phyloP scores from a whole-genome alignment of 2,113 vertebrate species.

The Dermatemys mawii region DNA sequence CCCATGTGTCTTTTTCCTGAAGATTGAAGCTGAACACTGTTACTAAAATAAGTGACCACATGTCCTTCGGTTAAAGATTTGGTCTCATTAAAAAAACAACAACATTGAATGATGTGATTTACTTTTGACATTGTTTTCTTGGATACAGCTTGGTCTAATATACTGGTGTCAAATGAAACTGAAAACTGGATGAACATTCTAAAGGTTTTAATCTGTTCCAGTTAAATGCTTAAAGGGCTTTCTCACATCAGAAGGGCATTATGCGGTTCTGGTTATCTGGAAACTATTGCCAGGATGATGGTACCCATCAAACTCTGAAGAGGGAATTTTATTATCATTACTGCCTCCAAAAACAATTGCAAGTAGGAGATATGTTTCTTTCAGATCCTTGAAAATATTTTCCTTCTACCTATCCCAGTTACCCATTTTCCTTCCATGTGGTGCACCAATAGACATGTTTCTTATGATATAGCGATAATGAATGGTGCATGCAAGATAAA shows the following conservation, averaged over 20 bases:
- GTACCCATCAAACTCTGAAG: background rate
- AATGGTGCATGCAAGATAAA: fast-evolving
- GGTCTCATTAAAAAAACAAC: background rate
- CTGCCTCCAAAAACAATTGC: background rate
- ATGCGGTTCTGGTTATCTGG: background rate
- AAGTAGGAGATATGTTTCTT: background rate
- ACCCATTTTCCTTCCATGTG: background rate
- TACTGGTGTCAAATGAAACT: background rate
- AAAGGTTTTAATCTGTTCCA: background rate
- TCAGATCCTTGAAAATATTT: background rate
- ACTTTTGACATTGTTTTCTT: background rate
- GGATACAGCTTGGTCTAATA: background rate
- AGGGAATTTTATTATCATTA: background rate
- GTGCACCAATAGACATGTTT: background rate
- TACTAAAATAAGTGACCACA: fast-evolving
- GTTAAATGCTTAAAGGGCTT: background rate
- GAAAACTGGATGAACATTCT: background rate
- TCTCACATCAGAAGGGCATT: background rate
- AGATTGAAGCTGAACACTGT: fast-evolving
- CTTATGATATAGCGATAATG: fast-evolving
- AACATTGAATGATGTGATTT: fast-evolving
- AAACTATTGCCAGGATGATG: background rate
- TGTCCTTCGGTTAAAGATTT: background rate
- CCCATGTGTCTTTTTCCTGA: background rate
- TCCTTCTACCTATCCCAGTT: background rate